Conservation (phyloP, 2,797 vertebrate genomes). For the Trematomus bernacchii region DNA sequence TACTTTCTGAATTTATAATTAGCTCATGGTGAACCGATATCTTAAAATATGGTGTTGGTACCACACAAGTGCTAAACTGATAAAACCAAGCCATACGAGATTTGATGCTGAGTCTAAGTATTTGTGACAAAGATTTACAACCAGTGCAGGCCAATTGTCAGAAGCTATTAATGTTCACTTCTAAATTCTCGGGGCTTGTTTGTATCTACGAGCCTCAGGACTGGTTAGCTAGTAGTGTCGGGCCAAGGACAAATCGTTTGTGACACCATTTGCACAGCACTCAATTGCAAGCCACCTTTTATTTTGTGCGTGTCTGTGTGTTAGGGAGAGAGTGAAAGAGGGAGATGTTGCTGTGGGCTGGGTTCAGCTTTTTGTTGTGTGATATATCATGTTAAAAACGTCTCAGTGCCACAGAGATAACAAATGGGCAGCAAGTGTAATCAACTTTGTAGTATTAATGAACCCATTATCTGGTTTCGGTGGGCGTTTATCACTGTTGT, state of each 20-base stretch:
- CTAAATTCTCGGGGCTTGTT: constrained; percentile 84
- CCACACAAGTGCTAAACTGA: constrained; percentile 50
- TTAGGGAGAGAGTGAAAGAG: constrained; percentile 21
- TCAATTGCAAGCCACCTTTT: constrained; percentile 85
- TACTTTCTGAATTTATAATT: constrained; percentile 21
- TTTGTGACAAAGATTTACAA: constrained; percentile 87
- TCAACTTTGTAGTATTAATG: constrained; percentile 61
- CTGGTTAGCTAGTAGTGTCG: constrained; percentile 86
- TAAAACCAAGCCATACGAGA: constrained; percentile 70
- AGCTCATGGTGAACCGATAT: constrained; percentile 13
- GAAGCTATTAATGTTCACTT: constrained; percentile 87
- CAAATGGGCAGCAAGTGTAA: constrained; percentile 65
- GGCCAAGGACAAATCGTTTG: constrained; percentile 86
- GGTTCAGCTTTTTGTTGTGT: constrained; percentile 55
- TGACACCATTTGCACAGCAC: constrained; percentile 88
- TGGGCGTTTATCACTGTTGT: constrained; percentile 38
- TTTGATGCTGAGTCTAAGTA: constrained; percentile 83
- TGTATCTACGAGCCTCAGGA: constrained; percentile 76
- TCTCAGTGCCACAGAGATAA: constrained; percentile 57
- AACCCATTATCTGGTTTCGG: constrained; percentile 46
- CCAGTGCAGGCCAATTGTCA: constrained; percentile 86
- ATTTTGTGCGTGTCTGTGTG: constrained; percentile 58
- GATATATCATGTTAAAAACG: constrained; percentile 68
- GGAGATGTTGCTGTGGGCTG: constrained; percentile 53
- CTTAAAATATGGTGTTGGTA: constrained; percentile 28